Conservation (phyloP, 2,113 vertebrate genomes). For the Diphyllodes magnificus region DNA sequence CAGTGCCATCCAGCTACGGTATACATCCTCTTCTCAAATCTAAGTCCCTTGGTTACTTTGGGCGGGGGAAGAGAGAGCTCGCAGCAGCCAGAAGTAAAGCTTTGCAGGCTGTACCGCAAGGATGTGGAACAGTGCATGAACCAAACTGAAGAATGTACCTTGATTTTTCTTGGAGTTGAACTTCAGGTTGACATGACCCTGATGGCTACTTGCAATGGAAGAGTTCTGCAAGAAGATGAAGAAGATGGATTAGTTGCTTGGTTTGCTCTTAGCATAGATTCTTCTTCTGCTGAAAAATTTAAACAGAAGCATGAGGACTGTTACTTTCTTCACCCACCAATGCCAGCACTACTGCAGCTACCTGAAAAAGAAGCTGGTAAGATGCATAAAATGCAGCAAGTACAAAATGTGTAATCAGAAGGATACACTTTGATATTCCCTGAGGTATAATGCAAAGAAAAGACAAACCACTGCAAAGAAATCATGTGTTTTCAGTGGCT, state of each 20-base stretch:
- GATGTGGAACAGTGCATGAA: conserved; percentile 74
- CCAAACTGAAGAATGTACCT: conserved; percentile 59
- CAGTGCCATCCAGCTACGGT: conserved; percentile 73
- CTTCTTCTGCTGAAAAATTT: conserved; percentile 71
- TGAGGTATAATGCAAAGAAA: neutral
- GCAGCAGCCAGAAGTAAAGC: conserved; percentile 63
- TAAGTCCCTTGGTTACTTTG: conserved; percentile 80
- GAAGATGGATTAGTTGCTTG: conserved; percentile 79
- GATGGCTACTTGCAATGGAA: neutral
- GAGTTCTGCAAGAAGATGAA: neutral
- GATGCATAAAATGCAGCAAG: conserved; percentile 2
- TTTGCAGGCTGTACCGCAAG: conserved; percentile 73
- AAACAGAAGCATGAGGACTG: conserved; percentile 68
- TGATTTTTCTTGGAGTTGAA: conserved; percentile 91
- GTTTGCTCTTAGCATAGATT: conserved; percentile 83
- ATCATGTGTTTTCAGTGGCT: rapidly evolving
- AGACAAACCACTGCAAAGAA: neutral
- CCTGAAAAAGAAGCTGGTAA: conserved; percentile 89
- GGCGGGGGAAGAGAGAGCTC: conserved; percentile 20
- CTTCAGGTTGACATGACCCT: conserved; percentile 38
- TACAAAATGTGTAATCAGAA: neutral
- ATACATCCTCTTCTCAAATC: conserved; percentile 85
- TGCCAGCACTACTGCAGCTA: conserved; percentile 83
- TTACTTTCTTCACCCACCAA: conserved; percentile 79
- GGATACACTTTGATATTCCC: neutral